Base-by-base conservation (phyloP, 2,797 vertebrate genomes). In the Ceryle rudis region DNA sequence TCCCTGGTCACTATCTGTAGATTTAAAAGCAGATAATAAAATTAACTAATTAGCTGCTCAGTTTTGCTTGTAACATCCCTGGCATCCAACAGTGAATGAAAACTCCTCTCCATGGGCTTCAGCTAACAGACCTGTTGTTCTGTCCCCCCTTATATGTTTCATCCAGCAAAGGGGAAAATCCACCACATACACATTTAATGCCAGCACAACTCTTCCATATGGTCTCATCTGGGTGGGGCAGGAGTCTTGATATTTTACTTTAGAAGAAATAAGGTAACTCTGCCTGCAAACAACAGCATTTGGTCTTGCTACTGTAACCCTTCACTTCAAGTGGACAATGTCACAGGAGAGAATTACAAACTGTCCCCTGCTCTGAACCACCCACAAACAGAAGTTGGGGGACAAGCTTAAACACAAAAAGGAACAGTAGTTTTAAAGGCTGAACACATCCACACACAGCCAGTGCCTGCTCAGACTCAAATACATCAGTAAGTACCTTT, bases 401-500 rank as follows among this genome's bases (percentile, higher is more conserved):
- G 11, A 70, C 28, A 75, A 61, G 18, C 31, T 78, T 12, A 25
- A 80, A 26, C 2, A 3, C 21, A n/a, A 44, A 23, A 11, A 3
- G 47, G 31, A 88, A 25, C 14, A 11, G 17, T 1, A n/a, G 23
- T 13, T 47, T 33, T 26, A 22, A 64, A 85, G 33, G 49, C 37
- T 5, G 33, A 80, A 64, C 2, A 5, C 13, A 70, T 21, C 5
- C 2, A 14, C 23, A 4, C 0, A 2, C 18, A 46, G n/a, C 5
- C 44, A 3, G 14, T 7, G 14, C 17, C 1, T 26, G 29, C 4
- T 52, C 37, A n/a, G 33, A 6, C 46, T 16, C 66, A 51, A 20
- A 44, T 5, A 16, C 0, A 0, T 19, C 57, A 55, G 44, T 28
- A 52, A 5, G 0, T 4, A 33, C 8, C 49, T 44, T 66, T 19